Evolutionary conservation across 2,797 vertebrate genomes (phyloP), one percentile per base, ranked within the genome.

Genomic region (Neostethus bicornis): DNA sequence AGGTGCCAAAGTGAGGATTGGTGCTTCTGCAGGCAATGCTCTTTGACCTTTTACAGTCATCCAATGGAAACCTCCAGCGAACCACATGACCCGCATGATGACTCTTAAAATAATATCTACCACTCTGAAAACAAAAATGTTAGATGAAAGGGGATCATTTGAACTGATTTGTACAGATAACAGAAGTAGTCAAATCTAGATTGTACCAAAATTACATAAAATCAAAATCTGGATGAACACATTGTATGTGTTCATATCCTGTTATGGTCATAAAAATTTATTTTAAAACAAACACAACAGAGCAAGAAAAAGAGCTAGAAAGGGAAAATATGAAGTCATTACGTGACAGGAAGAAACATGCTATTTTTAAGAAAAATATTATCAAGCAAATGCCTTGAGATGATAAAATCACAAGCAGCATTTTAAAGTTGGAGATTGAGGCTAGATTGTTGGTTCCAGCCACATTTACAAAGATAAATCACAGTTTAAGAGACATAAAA

Each of bases 1-100:
- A 1, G 97, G 97, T 5, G 94, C 97, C 77, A 98, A 86, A 0
- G 95, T 97, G 57, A 98, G 83, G 84, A 99, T 97, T 4, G 97
- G 84, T 1, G 97, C 97, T 85, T 98, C 96, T 0, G 91, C 58
- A 2, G 97, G 94, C 61, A 93, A 71, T 0, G 96, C 97, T 66
- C 86, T 93, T 59, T 77, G 92, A 24, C 97, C 97, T 87, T 98
- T 98, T n/a, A 98, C 92, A 1, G 86, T 91, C 77, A 99, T 93
- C 87, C 92, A 95, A 83, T 99, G 96, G 87, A 99, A 99, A 58
- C 97, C 97, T 47, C 95, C 96, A 1, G 94, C 93, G 76, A 99
- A 97, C 97, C 97, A 99, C 96, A 99, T 97, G 79, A 92, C 87
- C 56, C 97, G 94, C 97, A 99, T 98, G 84, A 97, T 93, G 58